phyloP scores from a whole-genome alignment of 2,888 invertebrate genomes.

The Tanypteryx hageni region DNA sequence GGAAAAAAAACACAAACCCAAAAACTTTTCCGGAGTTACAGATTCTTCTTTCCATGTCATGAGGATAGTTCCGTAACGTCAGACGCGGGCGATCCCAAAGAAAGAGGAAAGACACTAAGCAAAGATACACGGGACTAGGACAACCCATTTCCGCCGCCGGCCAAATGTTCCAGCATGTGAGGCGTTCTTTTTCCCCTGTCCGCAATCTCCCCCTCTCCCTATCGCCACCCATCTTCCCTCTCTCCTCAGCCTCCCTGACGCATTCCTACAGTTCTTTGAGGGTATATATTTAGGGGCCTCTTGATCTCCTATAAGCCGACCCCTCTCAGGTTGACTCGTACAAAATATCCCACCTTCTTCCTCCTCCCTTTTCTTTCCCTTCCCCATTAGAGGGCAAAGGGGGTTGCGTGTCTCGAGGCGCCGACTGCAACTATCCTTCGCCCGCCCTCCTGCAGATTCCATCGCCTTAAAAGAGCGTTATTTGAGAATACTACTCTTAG shows the following conservation, averaged over 20 bases:
- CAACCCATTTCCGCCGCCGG: slow-evolving; percentile 59
- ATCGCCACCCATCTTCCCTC: not conserved
- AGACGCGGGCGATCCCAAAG: not conserved
- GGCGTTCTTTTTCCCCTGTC: slow-evolving; percentile 4
- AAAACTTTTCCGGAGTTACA: not conserved
- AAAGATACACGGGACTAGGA: slow-evolving; percentile 58
- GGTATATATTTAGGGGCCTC: slow-evolving; percentile 53
- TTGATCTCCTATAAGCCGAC: slow-evolving; percentile 54
- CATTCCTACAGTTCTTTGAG: slow-evolving; percentile 52
- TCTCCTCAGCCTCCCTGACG: not conserved
- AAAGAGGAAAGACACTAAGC: slow-evolving; percentile 39
- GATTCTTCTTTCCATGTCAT: slow-evolving; percentile 26
- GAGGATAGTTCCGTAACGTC: not conserved
- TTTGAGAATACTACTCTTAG: not conserved
- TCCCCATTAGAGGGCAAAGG: not conserved
- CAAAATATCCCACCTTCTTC: slow-evolving; percentile 48
- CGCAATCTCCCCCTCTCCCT: not conserved
- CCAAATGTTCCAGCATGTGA: slow-evolving; percentile 30
- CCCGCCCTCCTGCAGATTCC: not conserved
- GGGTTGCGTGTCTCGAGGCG: slow-evolving; percentile 32
- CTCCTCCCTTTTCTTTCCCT: not conserved
- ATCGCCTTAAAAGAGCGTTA: not conserved
- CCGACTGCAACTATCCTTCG: not conserved
- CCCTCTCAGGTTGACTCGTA: slow-evolving; percentile 46
- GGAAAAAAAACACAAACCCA: not conserved